Percentiles rank a stretch among this genome's conserved stretches.
These are phyloP conservation scores for Chitala chitala DNA, from an alignment of 2,113 vertebrate genomes.

Conservation along the genomic window DNA sequence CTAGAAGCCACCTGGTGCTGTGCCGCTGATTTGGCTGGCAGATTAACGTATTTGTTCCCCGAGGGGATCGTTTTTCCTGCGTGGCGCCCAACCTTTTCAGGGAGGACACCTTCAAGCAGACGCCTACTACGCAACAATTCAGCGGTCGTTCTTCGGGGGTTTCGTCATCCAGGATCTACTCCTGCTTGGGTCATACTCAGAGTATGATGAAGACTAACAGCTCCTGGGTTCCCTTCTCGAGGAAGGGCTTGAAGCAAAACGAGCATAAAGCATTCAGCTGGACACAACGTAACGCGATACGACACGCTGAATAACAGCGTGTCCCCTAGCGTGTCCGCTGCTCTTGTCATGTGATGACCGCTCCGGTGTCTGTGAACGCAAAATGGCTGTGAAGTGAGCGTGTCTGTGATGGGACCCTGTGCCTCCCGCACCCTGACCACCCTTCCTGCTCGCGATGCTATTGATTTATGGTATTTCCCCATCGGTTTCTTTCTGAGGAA, in stretches of 20 bases:
- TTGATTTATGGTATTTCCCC: too few relatives aligned
- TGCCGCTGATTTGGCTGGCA: conserved; percentile 14
- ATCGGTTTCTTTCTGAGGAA: too few relatives aligned
- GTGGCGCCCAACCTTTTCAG: neutral
- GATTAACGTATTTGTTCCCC: conserved; percentile 1
- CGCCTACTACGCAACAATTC: neutral
- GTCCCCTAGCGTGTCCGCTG: neutral
- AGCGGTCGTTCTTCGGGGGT: neutral
- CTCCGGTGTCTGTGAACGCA: too few relatives aligned
- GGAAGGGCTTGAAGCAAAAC: too few relatives aligned
- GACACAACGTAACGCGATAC: neutral
- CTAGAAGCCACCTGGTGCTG: neutral
- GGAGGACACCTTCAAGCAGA: neutral
- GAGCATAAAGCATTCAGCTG: too few relatives aligned
- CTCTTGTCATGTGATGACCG: too few relatives aligned
- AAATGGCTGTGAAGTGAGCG: too few relatives aligned
- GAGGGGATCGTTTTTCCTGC: neutral
- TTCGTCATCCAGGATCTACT: too few relatives aligned
- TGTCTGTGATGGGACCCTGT: too few relatives aligned
- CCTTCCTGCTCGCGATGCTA: too few relatives aligned
- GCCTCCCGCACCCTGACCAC: too few relatives aligned
- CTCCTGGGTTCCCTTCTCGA: too few relatives aligned
- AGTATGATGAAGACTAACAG: neutral
- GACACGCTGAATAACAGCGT: neutral
- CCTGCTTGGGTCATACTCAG: neutral